Conservation (phyloP, 2,113 vertebrate species). For the Amazona vittata region DNA sequence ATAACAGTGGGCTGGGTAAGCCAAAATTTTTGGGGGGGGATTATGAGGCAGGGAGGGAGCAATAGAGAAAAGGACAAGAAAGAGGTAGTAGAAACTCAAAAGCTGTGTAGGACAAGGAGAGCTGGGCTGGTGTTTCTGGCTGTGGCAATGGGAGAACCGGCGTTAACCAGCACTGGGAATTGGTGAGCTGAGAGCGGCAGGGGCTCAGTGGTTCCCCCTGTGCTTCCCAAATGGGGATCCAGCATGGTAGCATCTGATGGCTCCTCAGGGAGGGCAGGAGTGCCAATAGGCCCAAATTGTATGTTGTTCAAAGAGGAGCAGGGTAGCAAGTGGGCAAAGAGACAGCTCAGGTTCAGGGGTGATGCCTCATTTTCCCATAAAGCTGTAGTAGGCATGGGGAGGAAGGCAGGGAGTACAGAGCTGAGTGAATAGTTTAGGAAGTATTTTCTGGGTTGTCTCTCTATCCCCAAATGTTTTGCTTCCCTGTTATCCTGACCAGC, state of each 20-base stretch:
- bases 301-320: not conserved
- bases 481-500: not conserved
- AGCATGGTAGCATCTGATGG: not conserved
- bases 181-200: not conserved
- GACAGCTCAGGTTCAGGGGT: not conserved
- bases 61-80: not conserved
- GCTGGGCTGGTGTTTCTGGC: not conserved
- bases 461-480: not conserved
- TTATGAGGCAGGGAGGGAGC: not conserved
- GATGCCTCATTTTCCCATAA: not conserved
- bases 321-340: not conserved
- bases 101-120: not conserved
- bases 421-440: not conserved
- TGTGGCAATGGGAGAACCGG: not conserved
- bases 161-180: not conserved
- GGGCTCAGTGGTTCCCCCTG: rapidly evolving
- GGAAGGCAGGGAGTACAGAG: not conserved
- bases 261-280: not conserved
- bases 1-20: not conserved
- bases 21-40: not conserved
- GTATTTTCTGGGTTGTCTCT: not conserved
- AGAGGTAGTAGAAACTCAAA: not conserved
- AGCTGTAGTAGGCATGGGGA: not conserved
- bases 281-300: rapidly evolving
- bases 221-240: rapidly evolving